Evolutionary conservation across 2,113 vertebrate genomes (phyloP).

Genomic region (Arenaria interpres): DNA sequence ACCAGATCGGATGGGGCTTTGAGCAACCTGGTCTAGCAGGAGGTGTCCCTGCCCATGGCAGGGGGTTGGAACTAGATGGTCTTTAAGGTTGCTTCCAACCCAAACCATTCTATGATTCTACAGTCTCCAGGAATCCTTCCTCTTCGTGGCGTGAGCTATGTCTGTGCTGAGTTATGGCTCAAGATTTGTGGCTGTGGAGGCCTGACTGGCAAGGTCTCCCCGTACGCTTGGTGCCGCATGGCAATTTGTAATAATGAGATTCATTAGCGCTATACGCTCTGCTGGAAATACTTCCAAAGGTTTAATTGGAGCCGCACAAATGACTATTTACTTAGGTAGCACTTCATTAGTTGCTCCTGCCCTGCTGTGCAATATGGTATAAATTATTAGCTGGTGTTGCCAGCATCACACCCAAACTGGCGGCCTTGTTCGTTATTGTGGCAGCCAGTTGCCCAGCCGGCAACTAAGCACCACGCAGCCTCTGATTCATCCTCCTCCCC

Average conservation of each 20-base stretch:
- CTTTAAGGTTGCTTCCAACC: no score
- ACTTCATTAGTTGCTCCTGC: slow-evolving; percentile 34
- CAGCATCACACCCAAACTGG: neutral
- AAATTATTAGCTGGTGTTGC: neutral
- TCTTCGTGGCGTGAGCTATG: neutral
- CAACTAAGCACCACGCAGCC: neutral
- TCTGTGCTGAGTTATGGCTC: fast-evolving
- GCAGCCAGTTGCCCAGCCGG: neutral
- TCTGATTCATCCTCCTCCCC: neutral
- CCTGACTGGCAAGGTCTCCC: neutral
- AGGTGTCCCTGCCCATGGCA: no score
- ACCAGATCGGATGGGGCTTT: no score
- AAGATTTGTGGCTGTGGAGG: neutral
- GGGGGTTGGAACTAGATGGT: no score
- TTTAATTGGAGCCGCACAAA: neutral
- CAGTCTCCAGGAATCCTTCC: neutral
- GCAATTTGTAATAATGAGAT: slow-evolving; percentile 7
- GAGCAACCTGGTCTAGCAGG: no score
- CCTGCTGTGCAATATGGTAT: neutral
- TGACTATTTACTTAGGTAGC: slow-evolving; percentile 39
- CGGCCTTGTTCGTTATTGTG: neutral
- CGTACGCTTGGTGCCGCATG: neutral
- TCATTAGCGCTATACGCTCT: neutral
- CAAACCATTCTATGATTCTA: no score
- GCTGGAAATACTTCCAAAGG: slow-evolving; percentile 20